Evolutionary conservation across 2,797 vertebrate species (phyloP), one percentile per base, ranked within the genome.

Genomic region (Dicrostonyx torquatus): DNA sequence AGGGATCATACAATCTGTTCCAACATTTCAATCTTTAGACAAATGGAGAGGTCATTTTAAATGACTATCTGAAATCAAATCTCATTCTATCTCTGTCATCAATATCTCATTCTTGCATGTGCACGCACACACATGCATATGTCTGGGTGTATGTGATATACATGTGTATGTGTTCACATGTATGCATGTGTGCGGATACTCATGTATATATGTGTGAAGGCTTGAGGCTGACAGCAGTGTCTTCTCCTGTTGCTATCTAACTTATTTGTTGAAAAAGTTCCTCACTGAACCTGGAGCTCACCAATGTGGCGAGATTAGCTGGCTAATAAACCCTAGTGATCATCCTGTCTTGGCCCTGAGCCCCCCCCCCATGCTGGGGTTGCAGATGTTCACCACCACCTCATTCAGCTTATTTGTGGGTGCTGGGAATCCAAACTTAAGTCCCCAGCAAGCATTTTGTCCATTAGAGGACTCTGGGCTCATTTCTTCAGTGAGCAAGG

Each of bases 31-130:
- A n/a, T 64, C 89, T 90, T 80, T 20, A 68, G 62, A 26, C 91
- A 85, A 87, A 70, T 9, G 37, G 55, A 55, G 77, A 45, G 37
- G 76, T 87, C 82, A 26, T 68, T 96, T 68, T 94, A 79, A 66
- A n/a, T 53, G 60, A 89, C 15, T 76, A 37, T 85, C 26, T 87
- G 87, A 86, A 90, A 53, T 50, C 37, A 9, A 86, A 78, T 80
- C 60, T 2, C 40, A 48, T 17, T 76, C 14, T 15, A 34, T 73
- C 17, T 22, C 37, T 2, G 15, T 20, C 60, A 26, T 60, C 31
- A 8, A 34, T 37, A 6, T 79, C n/a, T 75, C 29, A 10, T 43
- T 58, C 26, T 29, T 37, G 40, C 45, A 17, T 88, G 53, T 87
- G 29, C 20, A 55, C 31, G 84, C 40, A n/a, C 31, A n/a, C 60